Percentiles rank a stretch among this genome's conserved stretches.
Conservation (phyloP, 1,140 invertebrate genomes). For the Bombus huntii region DNA sequence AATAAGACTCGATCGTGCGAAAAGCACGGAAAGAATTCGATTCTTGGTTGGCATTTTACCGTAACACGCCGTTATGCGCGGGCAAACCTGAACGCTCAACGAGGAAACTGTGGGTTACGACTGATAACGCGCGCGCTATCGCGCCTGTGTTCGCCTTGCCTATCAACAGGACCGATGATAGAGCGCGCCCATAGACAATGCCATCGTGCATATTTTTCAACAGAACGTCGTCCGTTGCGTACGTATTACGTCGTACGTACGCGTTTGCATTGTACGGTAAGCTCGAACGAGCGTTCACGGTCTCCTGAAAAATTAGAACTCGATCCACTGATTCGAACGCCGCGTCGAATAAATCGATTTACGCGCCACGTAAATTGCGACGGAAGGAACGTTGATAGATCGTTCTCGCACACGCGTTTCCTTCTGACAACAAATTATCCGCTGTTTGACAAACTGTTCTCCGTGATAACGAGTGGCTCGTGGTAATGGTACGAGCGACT, state of each 20-base stretch:
- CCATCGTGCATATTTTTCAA: background rate
- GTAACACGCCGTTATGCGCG: background rate
- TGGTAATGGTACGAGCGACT: no score
- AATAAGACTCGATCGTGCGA: background rate
- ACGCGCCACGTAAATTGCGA: background rate
- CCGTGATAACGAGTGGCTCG: background rate
- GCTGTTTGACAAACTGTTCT: background rate
- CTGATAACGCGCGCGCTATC: slow-evolving; percentile 17
- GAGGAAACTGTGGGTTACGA: slow-evolving; percentile 25
- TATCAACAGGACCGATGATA: slow-evolving; percentile 6
- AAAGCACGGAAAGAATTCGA: background rate
- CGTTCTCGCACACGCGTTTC: no score
- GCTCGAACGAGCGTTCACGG: background rate
- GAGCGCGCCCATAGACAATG: background rate
- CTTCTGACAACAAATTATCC: background rate
- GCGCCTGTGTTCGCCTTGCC: background rate
- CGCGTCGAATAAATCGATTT: background rate
- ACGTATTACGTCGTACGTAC: no score
- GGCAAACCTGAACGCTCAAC: background rate
- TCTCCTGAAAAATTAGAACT: background rate
- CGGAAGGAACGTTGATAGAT: background rate
- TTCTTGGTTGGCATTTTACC: background rate
- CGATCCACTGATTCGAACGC: background rate
- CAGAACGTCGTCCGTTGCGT: background rate
- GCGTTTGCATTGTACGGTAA: background rate